A percentile compares a stretch with the other conserved stretches of the same genome.
Conservation (phyloP, 2,113 vertebrate species). For the Tor tambroides region DNA sequence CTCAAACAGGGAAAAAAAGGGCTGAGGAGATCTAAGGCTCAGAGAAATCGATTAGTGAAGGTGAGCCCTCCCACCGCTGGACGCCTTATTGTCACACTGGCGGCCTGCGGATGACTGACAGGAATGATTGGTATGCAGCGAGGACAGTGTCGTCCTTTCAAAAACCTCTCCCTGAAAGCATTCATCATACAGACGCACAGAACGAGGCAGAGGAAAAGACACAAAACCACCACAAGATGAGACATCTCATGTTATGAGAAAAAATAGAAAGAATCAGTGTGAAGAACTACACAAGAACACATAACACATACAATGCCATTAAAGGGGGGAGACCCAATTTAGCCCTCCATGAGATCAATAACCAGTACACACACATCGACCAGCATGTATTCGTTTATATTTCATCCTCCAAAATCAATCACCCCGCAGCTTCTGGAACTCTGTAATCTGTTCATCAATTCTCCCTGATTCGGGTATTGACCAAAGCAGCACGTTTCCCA, state of each 20-base stretch:
- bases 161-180: slow-evolving; percentile 12
- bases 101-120: background rate
- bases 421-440: background rate
- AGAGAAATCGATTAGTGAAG: slow-evolving; percentile 10
- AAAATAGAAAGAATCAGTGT: background rate
- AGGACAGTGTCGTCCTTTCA: background rate
- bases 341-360: background rate
- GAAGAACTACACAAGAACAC: background rate
- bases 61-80: slow-evolving; percentile 1
- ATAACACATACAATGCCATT: background rate
- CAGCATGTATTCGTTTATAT: slow-evolving; percentile 4
- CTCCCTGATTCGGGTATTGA: background rate
- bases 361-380: background rate
- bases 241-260: background rate
- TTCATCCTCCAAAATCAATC: slow-evolving; percentile 29
- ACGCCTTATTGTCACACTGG: background rate
- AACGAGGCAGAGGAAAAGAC: background rate
- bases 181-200: background rate
- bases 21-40: background rate
- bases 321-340: background rate
- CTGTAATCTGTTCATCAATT: slow-evolving; percentile 35
- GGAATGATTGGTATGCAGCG: slow-evolving; percentile 3
- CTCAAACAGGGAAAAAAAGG: background rate
- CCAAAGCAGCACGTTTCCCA: background rate
- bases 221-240: background rate